Percentiles rank a stretch among this genome's conserved stretches.
phyloP scores from a whole-genome alignment of 1,140 invertebrate genomes.

The Hyles euphorbiae region DNA sequence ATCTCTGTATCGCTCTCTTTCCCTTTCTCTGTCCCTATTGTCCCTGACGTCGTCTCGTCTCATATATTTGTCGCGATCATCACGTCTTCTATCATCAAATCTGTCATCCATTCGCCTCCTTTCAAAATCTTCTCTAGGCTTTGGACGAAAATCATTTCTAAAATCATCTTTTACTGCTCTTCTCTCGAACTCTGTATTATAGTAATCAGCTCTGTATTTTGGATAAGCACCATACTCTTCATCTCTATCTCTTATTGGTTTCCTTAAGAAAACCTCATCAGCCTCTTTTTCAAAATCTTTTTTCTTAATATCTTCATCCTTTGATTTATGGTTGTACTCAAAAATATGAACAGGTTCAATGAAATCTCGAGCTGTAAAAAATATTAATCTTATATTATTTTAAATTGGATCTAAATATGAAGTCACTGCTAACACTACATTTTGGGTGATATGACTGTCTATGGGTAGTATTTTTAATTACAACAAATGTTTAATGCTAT shows the following conservation, averaged over 20 bases:
- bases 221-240: constrained; percentile 17
- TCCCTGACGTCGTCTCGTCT: constrained; percentile 36
- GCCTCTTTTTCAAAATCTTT: constrained; percentile 59
- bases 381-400: neutral
- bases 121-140: constrained; percentile 34
- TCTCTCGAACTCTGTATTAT: constrained; percentile 36
- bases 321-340: constrained; percentile 77
- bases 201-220: constrained; percentile 17
- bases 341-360: constrained; percentile 77
- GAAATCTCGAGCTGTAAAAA: constrained; percentile 66
- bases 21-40: constrained; percentile 15
- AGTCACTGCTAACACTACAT: too few relatives aligned
- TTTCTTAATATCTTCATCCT: constrained; percentile 48
- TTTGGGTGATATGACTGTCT: too few relatives aligned
- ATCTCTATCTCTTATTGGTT: constrained; percentile 33
- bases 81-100: constrained; percentile 50
- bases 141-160: constrained; percentile 30
- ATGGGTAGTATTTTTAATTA: too few relatives aligned
- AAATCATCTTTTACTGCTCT: constrained; percentile 27
- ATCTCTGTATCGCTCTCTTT: constrained; percentile 30
- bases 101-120: constrained; percentile 38
- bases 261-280: constrained; percentile 50
- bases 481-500: too few relatives aligned
- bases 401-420: neutral
- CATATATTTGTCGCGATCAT: constrained; percentile 54